These are phyloP conservation scores for Nemoura dubitans DNA, from an alignment of 2,888 invertebrate species.

Conservation along the genomic window DNA sequence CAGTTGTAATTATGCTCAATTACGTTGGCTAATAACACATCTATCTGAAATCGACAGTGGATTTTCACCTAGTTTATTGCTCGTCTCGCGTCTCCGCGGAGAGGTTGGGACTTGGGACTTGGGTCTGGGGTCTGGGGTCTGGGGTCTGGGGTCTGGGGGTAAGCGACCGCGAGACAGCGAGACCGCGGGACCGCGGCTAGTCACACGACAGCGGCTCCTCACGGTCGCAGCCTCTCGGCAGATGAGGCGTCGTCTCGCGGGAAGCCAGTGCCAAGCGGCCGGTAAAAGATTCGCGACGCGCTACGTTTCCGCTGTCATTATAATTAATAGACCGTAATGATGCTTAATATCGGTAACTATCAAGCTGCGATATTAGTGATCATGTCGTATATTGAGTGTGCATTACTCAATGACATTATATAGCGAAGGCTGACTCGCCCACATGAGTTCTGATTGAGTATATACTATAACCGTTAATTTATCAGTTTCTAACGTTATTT, in stretches of 20 bases:
- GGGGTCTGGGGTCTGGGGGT: too few relatives aligned
- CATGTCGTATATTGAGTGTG: not conserved
- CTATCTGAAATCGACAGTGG: not conserved
- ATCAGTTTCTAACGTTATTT: slow-evolving; percentile 7
- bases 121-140: too few relatives aligned
- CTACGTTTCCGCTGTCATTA: not conserved
- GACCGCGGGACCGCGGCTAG: not conserved
- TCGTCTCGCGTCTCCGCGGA: not conserved
- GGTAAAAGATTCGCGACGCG: not conserved
- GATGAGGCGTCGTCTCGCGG: not conserved
- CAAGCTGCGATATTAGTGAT: not conserved
- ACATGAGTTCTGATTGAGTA: not conserved
- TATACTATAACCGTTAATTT: not conserved
- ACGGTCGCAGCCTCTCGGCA: not conserved
- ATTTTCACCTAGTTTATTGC: not conserved
- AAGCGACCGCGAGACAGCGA: too few relatives aligned
- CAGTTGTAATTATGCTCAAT: not conserved
- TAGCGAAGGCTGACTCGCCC: not conserved
- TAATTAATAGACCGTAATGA: not conserved
- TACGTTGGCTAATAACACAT: not conserved
- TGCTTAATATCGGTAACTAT: slow-evolving; percentile 5
- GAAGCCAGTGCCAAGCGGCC: not conserved
- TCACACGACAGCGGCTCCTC: not conserved
- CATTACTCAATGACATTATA: slow-evolving; percentile 12
- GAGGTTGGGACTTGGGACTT: not conserved